Conservation (phyloP, 2,113 vertebrate species). For the Ovibos moschatus region DNA sequence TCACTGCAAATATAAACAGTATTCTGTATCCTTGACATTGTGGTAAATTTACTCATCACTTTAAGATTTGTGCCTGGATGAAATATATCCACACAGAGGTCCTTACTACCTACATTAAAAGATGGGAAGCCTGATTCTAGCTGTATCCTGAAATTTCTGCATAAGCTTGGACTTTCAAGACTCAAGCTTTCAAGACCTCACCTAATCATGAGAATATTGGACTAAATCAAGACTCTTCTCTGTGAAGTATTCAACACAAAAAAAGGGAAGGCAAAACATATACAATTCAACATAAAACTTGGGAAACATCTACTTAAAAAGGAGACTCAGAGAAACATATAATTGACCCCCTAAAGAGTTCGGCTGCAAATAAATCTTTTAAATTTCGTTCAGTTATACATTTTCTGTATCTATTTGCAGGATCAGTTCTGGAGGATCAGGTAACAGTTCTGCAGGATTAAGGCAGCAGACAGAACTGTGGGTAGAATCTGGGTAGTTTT, state of each 20-base stretch:
- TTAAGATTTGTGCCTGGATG: neutral
- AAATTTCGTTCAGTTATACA: neutral
- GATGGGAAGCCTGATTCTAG: neutral
- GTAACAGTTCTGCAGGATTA: constrained; percentile 52
- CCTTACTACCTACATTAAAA: neutral
- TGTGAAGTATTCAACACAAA: neutral
- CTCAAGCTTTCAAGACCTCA: neutral
- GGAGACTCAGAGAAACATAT: neutral
- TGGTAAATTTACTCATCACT: neutral
- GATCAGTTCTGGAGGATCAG: constrained; percentile 26
- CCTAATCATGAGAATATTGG: neutral
- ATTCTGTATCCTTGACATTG: neutral
- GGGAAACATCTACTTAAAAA: neutral
- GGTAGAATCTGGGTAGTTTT: neutral
- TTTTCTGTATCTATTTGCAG: constrained; percentile 12
- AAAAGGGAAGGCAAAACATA: neutral
- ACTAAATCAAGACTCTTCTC: neutral
- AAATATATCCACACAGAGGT: neutral
- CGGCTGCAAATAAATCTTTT: neutral
- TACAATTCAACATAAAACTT: neutral
- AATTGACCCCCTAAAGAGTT: neutral
- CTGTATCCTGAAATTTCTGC: neutral
- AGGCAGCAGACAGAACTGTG: neutral
- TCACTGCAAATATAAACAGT: neutral
- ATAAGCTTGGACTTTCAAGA: neutral